Evolutionary conservation across 1,140 invertebrate species (phyloP), one percentile per base, ranked within the genome.

Genomic region (Camponotus floridanus): DNA sequence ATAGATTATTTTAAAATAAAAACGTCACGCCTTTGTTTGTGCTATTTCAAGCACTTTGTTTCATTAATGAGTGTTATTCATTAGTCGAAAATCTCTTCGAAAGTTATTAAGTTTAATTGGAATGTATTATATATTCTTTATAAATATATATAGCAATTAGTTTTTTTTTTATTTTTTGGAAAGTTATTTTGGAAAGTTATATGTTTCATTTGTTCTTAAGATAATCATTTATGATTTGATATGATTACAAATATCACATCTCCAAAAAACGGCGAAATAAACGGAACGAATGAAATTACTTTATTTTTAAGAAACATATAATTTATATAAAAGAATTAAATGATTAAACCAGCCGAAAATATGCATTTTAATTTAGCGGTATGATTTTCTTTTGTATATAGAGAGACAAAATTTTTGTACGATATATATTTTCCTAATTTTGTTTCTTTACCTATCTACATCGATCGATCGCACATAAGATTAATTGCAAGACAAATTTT

Each of bases 391-490:
- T 42, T 9, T 26, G n/a, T 57, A 26, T 26, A 26, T 26, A 26
- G 26, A 36, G 8, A 21, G 4, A 13, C 18, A 51, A 8, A 18
- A 42, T 26, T 3, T 62, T 76, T 6, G 18, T 31, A 76, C 33
- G 15, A 31, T 36, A 36, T 18, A 18, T 33, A 48, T 48, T 13
- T 64, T 57, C 9, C 33, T 26, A 6, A 59, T 45, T 79, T 67
- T 39, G 21, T 26, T 26, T 26, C 26, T 26, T 26, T 26, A 26
- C 0, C 26, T 26, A 70, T 15, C 13, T 83, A 61, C 48, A 59
- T 86, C 83, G 57, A 88, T 88, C 86, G 80, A 85, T 87, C 51
- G 86, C 36, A 36, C n/a, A 55, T 36, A 68, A 68, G 21, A 51
- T 81, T 81, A 67, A 36, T 21, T 7, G 26, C 48, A 76, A 33